phyloP scores from a whole-genome alignment of 2,113 vertebrate species.

The Eurypyga helias region DNA sequence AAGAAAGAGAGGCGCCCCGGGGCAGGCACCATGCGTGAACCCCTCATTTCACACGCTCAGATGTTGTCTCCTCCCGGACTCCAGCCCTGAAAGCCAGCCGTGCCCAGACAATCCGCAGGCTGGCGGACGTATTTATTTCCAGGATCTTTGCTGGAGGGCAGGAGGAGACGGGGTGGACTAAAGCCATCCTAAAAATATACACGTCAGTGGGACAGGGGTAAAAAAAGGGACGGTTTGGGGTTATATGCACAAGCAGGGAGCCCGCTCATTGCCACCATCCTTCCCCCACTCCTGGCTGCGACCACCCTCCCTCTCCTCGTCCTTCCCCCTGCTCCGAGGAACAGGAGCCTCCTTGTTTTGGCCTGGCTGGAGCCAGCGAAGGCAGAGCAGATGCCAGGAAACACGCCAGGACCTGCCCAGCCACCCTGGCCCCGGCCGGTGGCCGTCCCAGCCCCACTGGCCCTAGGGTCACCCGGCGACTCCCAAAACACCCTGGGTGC shows the following conservation, averaged over 20 bases:
- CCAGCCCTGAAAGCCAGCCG: neutral
- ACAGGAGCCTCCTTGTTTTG: constrained; percentile 31
- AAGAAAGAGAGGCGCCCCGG: neutral
- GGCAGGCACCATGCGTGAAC: rapidly evolving
- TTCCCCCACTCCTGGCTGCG: neutral
- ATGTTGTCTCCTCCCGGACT: neutral
- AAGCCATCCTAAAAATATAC: neutral
- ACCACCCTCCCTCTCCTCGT: neutral
- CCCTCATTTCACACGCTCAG: rapidly evolving
- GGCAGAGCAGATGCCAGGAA: constrained; percentile 22
- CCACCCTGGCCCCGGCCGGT: neutral
- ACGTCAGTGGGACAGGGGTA: rapidly evolving
- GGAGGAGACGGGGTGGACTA: rapidly evolving
- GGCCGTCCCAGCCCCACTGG: neutral
- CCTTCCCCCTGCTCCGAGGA: neutral
- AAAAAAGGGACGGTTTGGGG: rapidly evolving
- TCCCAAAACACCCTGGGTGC: rapidly evolving
- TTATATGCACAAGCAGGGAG: rapidly evolving
- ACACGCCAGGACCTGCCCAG: neutral
- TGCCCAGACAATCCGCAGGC: neutral
- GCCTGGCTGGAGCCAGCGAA: neutral
- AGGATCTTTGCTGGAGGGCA: neutral
- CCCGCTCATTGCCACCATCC: neutral
- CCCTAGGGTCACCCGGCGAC: neutral
- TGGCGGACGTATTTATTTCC: neutral